Evolutionary conservation across 2,888 invertebrate genomes (phyloP), one percentile per base, ranked within the genome.

Genomic region (Acanthosepion pharaonis): DNA sequence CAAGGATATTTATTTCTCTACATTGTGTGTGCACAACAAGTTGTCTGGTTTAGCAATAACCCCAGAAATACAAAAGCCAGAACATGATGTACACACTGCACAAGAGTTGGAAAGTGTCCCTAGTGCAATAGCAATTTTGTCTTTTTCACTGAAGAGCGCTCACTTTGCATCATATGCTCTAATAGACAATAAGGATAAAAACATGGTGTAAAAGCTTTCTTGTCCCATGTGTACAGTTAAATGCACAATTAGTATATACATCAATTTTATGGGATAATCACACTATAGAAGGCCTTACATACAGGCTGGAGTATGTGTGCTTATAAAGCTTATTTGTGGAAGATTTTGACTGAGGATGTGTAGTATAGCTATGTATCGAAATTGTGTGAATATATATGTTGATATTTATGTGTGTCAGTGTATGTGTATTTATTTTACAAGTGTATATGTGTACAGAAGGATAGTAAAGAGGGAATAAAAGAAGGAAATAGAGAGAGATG

Each of bases 141-240:
- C 78, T 78, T 78, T 78, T 78, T 78, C 78, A 78, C n/a, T 78
- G 78, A 78, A 78, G n/a, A 78, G 78, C 78, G 78, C 78, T 78
- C 78, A 33, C 78, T 78, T 78, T 78, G n/a, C n/a, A 78, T 78
- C n/a, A 11, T 33, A n/a, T n/a, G n/a, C 78, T 78, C n/a, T 33
- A 78, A 78, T 78, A 78, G 78, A 78, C n/a, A 78, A n/a, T 78
- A 78, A n/a, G 78, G 78, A 78, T 78, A 78, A 78, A 78, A 78
- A 78, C 78, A 78, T n/a, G 11, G 15, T n/a, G 78, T 78, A 78
- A 78, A 78, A 78, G 78, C 78, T 33, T 78, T n/a, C 78, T n/a
- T n/a, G 78, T 78, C 78, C n/a, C 78, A 5, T 33, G 78, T 78
- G 78, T 78, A n/a, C 78, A n/a, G 78, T 78, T 78, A 78, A 78